Conservation (phyloP, 2,888 invertebrate species). For the Xestia rhomboidea region DNA sequence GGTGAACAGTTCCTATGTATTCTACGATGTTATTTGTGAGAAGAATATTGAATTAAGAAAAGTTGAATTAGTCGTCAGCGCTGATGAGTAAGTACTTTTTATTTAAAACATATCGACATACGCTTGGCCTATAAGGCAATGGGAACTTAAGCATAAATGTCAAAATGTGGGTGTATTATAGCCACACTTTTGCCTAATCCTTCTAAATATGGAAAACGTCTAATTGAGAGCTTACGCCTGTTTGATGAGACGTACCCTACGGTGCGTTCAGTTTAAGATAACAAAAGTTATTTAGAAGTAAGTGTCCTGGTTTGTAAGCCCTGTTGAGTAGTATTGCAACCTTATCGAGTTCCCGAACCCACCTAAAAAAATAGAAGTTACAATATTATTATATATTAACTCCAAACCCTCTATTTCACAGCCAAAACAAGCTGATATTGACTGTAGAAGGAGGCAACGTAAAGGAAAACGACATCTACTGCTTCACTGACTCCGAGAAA, state of each 20-base stretch:
- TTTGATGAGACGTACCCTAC: not conserved
- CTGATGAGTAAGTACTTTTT: conserved; percentile 75
- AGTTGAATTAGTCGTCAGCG: conserved; percentile 74
- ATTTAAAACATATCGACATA: not conserved
- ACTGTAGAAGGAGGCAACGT: conserved; percentile 72
- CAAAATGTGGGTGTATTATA: not conserved
- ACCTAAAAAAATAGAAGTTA: not conserved
- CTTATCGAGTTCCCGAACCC: too few species aligned
- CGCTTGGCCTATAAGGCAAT: not conserved
- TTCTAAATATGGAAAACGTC: not conserved
- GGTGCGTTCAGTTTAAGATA: not conserved
- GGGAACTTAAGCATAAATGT: not conserved
- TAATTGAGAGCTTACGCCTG: not conserved
- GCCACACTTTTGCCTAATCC: not conserved
- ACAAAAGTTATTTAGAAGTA: not conserved
- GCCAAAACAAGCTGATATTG: conserved; percentile 78
- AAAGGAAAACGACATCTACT: conserved; percentile 75
- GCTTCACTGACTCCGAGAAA: conserved; percentile 83
- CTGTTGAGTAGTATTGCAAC: too few species aligned
- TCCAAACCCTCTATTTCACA: conserved; percentile 65
- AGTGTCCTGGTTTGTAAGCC: not conserved
- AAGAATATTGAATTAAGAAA: conserved; percentile 73
- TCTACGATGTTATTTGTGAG: conserved; percentile 86
- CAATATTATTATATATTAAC: conserved; percentile 18
- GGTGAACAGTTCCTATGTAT: conserved; percentile 80